Conservation (phyloP, 2,113 vertebrate genomes). For the Thunnus maccoyii region DNA sequence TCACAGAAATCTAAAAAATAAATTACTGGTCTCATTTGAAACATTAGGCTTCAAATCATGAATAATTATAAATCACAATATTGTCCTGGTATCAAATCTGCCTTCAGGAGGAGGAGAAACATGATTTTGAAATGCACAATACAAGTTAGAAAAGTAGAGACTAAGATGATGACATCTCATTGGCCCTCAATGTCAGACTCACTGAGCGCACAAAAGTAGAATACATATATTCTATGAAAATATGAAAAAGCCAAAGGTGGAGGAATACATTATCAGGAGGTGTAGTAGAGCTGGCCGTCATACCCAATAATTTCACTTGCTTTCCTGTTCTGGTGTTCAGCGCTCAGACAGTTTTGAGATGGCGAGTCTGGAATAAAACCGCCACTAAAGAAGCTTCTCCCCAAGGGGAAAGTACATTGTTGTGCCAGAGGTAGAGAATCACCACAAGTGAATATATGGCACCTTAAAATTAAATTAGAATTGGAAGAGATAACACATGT, state of each 20-base stretch:
- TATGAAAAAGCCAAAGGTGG: constrained; percentile 41
- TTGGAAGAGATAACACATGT: constrained; percentile 11
- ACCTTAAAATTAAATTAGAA: constrained; percentile 34
- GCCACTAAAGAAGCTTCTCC: constrained; percentile 25
- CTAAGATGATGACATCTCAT: constrained; percentile 40
- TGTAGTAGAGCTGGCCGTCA: constrained; percentile 40
- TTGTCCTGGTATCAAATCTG: not conserved
- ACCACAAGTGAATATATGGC: not conserved
- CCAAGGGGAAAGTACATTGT: constrained; percentile 17
- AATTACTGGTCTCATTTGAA: not conserved
- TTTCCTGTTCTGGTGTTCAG: constrained; percentile 25
- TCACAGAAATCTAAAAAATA: not conserved
- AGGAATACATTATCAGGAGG: constrained; percentile 53
- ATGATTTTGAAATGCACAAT: not conserved
- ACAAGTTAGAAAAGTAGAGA: not conserved
- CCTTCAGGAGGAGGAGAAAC: constrained; percentile 18
- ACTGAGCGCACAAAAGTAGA: constrained; percentile 21
- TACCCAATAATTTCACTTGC: constrained; percentile 38
- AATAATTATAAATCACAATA: not conserved
- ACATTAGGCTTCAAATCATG: not conserved
- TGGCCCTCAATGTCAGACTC: constrained; percentile 29
- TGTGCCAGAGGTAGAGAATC: constrained; percentile 33
- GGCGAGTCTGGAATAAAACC: constrained; percentile 17
- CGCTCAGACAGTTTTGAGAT: constrained; percentile 23
- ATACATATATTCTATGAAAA: constrained; percentile 35